Evolutionary conservation across 2,797 vertebrate genomes (phyloP).

Genomic region (Spheniscus humboldti): DNA sequence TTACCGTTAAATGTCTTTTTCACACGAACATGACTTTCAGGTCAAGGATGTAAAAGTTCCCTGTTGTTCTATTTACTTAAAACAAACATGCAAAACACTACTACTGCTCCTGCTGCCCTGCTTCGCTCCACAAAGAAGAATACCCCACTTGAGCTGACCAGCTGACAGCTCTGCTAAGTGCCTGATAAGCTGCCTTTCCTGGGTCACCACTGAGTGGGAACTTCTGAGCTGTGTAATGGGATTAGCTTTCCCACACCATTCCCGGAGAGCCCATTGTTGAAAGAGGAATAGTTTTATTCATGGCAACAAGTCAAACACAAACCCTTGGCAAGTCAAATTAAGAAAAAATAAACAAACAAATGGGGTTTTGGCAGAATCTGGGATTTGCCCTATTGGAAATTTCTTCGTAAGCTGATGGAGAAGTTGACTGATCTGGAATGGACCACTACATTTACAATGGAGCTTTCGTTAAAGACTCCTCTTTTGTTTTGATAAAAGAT

Average conservation of each 20-base stretch:
- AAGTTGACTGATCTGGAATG: constrained; percentile 31
- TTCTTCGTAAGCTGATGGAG: constrained; percentile 1
- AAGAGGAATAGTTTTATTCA: constrained; percentile 49
- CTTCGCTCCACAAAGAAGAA: background rate
- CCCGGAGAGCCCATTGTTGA: constrained; percentile 16
- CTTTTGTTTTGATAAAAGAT: constrained; percentile 22
- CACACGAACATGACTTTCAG: background rate
- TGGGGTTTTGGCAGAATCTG: constrained; percentile 27
- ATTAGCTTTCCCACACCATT: constrained; percentile 56
- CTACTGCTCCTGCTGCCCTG: constrained; percentile 19
- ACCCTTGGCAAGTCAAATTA: constrained; percentile 37
- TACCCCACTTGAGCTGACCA: constrained; percentile 11
- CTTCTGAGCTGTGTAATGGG: constrained; percentile 47
- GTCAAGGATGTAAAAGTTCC: constrained; percentile 8
- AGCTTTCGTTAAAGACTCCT: background rate
- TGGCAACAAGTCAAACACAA: constrained; percentile 50
- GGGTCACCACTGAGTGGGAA: constrained; percentile 29
- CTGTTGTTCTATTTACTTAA: constrained; percentile 34
- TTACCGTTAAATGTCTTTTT: background rate
- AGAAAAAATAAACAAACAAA: constrained; percentile 55
- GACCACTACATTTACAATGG: background rate
- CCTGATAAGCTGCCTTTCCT: constrained; percentile 19
- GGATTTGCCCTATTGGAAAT: constrained; percentile 20
- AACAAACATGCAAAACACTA: constrained; percentile 23
- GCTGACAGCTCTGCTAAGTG: constrained; percentile 41